Percentiles rank a stretch among this genome's conserved stretches.
Conservation (phyloP, 2,113 vertebrate genomes). For the Ceyx melanurus region DNA sequence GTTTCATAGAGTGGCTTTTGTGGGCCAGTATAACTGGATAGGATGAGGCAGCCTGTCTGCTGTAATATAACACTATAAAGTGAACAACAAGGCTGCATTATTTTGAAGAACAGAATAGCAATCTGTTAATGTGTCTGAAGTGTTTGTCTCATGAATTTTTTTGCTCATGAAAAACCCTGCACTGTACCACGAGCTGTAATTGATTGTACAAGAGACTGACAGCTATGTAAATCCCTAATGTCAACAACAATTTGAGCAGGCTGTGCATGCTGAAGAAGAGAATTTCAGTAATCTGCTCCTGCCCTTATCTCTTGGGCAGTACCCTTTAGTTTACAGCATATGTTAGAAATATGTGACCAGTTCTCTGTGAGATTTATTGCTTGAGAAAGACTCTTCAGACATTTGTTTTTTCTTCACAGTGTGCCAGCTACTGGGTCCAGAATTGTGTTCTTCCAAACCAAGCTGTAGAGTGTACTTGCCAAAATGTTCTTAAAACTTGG, state of each 20-base stretch:
- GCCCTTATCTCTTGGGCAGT: constrained; percentile 48
- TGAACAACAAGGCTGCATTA: background rate
- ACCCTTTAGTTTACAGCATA: constrained; percentile 36
- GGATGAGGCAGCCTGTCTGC: background rate
- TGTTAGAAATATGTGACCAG: constrained; percentile 32
- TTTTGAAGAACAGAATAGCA: background rate
- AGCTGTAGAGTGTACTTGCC: background rate
- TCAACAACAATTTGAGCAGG: background rate
- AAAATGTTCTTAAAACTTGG: background rate
- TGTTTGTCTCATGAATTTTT: background rate
- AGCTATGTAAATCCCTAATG: constrained; percentile 31
- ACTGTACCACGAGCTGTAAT: background rate
- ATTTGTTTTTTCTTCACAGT: background rate
- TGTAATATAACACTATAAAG: background rate
- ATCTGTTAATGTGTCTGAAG: background rate
- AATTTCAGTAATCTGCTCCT: constrained; percentile 40
- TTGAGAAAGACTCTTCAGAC: background rate
- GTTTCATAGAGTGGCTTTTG: background rate
- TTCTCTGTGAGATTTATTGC: constrained; percentile 23
- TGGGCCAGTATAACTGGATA: background rate
- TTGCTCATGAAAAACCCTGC: background rate
- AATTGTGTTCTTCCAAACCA: background rate
- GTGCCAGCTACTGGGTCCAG: background rate
- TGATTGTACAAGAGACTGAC: constrained; percentile 26
- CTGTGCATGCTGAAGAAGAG: constrained; percentile 18